Base-by-base conservation (phyloP, 1,140 invertebrate genomes). In the Brachionus asplanchnoidis region DNA sequence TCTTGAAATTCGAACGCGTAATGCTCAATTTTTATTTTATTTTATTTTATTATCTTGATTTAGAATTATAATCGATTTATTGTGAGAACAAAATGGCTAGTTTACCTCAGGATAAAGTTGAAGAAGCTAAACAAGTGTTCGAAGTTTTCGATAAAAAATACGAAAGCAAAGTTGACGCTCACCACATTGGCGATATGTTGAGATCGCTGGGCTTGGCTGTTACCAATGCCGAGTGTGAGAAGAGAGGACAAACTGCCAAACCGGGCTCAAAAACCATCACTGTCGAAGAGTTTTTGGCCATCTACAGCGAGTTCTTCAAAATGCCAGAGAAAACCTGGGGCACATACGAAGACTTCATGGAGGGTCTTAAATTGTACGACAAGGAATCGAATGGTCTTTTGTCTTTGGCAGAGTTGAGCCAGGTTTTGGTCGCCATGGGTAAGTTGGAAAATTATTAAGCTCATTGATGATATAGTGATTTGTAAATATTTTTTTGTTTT, bases 121-220 rank as follows among this genome's bases (percentile, higher is more conserved):
- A 84, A 9, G 84, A 85, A 65, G 84, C 84, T 68, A 78, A 79
- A 70, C 73, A 85, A 70, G 73, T 78, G 1, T 85, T 85, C 36
- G 75, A 85, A 46, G 84, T 85, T 20, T 85, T 85, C 46, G 84
- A 85, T 79, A 85, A 85, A 80, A 85, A 66, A 85, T 85, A 85
- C 36, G 84, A 84, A 44, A 50, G 66, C 26, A 84, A 84, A 84
- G 84, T 85, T 6, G 73, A 85, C 53, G 28, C 50, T 50, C 14
- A 23, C 40, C 56, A 85, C 14, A 85, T 85, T 23, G 84, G 53
- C 42, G 73, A 78, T 66, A 78, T 85, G 73, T 26, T 85, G 36
- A 66, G 84, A 65, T 42, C 84, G 12, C 44, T 85, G 53, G 84
- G 84, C 1, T 32, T 85, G 20, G 53, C 23, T 42, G 56, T 68